Conservation (phyloP, 2,888 invertebrate species). For the Stenolophus ochropezus region DNA sequence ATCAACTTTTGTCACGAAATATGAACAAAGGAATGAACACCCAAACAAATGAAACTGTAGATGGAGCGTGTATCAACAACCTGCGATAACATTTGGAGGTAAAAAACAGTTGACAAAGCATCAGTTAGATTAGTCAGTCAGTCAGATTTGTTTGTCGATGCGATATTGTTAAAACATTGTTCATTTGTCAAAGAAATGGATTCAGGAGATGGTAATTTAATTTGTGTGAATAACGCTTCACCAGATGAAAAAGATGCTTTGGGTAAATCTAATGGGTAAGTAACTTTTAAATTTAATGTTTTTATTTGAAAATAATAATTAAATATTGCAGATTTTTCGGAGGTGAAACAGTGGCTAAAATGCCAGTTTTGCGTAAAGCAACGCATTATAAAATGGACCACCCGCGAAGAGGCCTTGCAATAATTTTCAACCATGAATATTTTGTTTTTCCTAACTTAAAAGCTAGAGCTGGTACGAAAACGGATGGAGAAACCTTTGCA, state of each 20-base stretch:
- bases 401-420: constrained; percentile 85
- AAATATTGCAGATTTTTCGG: constrained; percentile 40
- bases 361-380: constrained; percentile 82
- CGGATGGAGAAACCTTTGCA: constrained; percentile 86
- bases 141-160: not conserved
- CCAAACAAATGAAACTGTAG: not conserved
- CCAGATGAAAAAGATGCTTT: constrained; percentile 67
- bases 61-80: constrained; percentile 9
- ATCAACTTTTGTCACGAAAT: constrained; percentile 64
- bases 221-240: constrained; percentile 30
- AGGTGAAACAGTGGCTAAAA: constrained; percentile 73
- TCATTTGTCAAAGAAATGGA: constrained; percentile 30
- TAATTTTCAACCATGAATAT: constrained; percentile 93
- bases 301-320: constrained; percentile 35
- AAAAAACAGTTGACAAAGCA: constrained; percentile 41
- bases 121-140: constrained; percentile 61
- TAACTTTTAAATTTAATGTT: not conserved
- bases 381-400: constrained; percentile 92
- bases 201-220: constrained; percentile 52
- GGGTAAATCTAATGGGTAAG: constrained; percentile 66
- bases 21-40: constrained; percentile 57
- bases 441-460: constrained; percentile 85
- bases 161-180: not conserved
- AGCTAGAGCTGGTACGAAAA: constrained; percentile 87
- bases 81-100: constrained; percentile 9